Base-by-base conservation (phyloP, 2,797 vertebrate species). In the Choloepus didactylus region DNA sequence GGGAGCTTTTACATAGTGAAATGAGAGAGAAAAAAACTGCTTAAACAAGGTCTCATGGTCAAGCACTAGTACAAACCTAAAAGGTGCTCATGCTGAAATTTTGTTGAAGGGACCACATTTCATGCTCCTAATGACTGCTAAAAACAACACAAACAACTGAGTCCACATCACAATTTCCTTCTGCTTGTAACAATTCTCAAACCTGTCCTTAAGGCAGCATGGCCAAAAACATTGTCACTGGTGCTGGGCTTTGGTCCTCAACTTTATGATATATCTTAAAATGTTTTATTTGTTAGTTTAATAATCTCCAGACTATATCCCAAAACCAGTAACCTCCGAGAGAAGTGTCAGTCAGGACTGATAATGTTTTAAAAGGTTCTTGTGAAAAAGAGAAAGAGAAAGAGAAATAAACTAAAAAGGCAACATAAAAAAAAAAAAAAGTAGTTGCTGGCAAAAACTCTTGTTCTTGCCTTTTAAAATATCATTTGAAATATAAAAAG, bases 241-340 rank as follows among this genome's bases (percentile, higher is more conserved):
- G 11, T 64, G 2, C 70, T 91, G 56, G 59, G 64, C 66, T 94
- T 25, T 80, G 16, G 12, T 67, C 83, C 82, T 88, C 12, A 73
- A 90, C 67, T 75, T 73, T 96, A 94, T 91, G 44, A 9, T 49
- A 12, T 44, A 87, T 19, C 66, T 87, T 95, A 87, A 96, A 94
- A 97, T 86, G 70, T 89, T 97, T 94, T 95, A 94, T 97, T 95
- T 96, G 81, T 94, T 76, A 69, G 41, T 95, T 97, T 96, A 93
- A 93, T 94, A 88, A 96, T 95, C 66, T 96, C 77, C 10, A 44
- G 49, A 41, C 84, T 91, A 11, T 87, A 73, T 89, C 93, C 80
- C 69, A 93, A 93, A 35, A 89, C 77, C 35, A 95, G 35, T 60
- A 93, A 82, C 9, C 59, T 77, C 46, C 87, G 82, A 92, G 77